Conservation (phyloP, 2,797 vertebrate genomes). For the Cuniculus paca region DNA sequence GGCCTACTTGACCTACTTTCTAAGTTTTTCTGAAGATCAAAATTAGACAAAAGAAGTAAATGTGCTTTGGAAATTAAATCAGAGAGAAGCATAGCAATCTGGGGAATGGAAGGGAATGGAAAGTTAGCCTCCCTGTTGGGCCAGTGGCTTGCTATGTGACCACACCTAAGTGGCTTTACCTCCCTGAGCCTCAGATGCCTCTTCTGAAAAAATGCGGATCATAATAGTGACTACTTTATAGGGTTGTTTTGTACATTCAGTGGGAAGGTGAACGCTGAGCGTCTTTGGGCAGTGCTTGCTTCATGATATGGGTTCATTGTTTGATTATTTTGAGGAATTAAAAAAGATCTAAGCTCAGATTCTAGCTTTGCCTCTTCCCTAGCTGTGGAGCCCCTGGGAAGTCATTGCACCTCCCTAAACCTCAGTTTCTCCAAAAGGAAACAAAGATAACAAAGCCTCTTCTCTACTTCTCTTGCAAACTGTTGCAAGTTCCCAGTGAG, state of each 20-base stretch:
- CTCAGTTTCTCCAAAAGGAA: constrained; percentile 36
- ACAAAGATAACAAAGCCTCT: background rate
- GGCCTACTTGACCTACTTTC: background rate
- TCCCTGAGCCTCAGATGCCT: background rate
- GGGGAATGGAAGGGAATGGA: background rate
- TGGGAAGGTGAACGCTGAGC: background rate
- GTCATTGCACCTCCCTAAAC: background rate
- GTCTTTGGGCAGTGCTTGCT: background rate
- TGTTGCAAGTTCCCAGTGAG: background rate
- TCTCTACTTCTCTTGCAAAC: background rate
- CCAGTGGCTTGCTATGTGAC: background rate
- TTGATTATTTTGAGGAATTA: background rate
- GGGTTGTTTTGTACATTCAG: background rate
- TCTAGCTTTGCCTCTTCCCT: background rate
- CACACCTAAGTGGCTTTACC: background rate
- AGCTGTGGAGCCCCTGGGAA: background rate
- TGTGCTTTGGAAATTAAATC: background rate
- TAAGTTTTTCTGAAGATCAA: background rate
- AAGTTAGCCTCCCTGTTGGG: background rate
- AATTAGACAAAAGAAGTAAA: constrained; percentile 3
- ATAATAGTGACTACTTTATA: background rate
- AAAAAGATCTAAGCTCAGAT: background rate
- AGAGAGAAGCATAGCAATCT: background rate
- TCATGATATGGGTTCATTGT: accelerated
- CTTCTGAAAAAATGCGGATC: background rate